Base-by-base conservation (phyloP, 2,113 vertebrate genomes). In the Ascaphus truei region DNA sequence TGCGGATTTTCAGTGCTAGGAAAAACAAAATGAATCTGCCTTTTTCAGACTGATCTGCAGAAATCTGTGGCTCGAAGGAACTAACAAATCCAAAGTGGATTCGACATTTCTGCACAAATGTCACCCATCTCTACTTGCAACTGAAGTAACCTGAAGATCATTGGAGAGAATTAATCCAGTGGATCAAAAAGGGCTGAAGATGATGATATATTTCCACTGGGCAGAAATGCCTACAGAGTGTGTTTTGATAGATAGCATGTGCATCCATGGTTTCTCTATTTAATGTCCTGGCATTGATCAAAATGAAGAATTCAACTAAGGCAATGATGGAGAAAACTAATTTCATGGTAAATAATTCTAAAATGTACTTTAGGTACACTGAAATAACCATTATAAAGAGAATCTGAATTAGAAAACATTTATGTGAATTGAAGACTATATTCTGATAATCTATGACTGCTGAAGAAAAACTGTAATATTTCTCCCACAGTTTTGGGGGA, bases 341-440 rank as follows among this genome's bases (percentile, higher is more conserved):
- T 91, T 91, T 91, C 89, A 91, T 91, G 89, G 86, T 91, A 91
- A 89, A 91, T 89, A 91, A 89, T 89, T 89, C 84, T 86, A 89
- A 87, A 90, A 87, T 83, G 85, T 89, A 87, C 86, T 87, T 87
- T 87, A 89, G 84, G 86, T 88, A 80, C 82, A 82, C 71, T 75
- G 77, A 81, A 75, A 77, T 77, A 76, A 82, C 80, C 86, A 83
- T 79, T 88, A 86, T 86, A 79, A 84, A 85, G 79, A 72, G 78
- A 90, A 85, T 88, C 80, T 87, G 83, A 84, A 88, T 87, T 79
- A 85, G 78, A 87, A 89, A 85, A 83, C 83, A 83, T 50, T 10
- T 75, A 77, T 68, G 67, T 74, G 75, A 84, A 82, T 41, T 73
- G 79, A 82, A 85, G 79, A 80, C 81, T 85, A 75, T 81, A 80